These are phyloP conservation scores for Empis stercorea DNA, from an alignment of 2,888 invertebrate genomes.

Conservation along the genomic window DNA sequence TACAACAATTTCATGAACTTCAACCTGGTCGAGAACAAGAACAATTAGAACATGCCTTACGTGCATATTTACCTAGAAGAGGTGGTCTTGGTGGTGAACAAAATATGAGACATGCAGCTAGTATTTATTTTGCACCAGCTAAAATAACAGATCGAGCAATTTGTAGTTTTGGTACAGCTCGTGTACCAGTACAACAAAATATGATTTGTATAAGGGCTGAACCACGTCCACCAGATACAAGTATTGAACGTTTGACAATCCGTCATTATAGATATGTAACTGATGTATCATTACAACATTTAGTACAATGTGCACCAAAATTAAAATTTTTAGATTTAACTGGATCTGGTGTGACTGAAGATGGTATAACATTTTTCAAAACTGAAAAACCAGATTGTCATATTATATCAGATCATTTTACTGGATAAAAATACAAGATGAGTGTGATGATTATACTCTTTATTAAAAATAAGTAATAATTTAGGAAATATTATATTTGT, in stretches of 20 bases:
- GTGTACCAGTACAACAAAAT: constrained; percentile 27
- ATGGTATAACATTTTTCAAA: constrained; percentile 48
- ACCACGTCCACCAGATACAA: constrained; percentile 35
- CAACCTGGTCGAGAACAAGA: not conserved
- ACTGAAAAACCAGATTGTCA: constrained; percentile 45
- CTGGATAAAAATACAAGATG: constrained; percentile 1
- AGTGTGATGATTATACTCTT: too few species aligned
- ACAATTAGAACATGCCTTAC: constrained; percentile 1
- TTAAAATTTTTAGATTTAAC: constrained; percentile 51
- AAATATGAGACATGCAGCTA: not conserved
- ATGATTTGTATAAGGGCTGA: constrained; percentile 33
- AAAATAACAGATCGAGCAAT: constrained; percentile 32
- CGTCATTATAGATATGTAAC: constrained; percentile 51
- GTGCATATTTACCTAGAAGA: not conserved
- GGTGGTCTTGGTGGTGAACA: not conserved
- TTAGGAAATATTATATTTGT: too few species aligned
- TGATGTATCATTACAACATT: constrained; percentile 45
- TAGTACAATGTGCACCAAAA: constrained; percentile 46
- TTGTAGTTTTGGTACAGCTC: constrained; percentile 30
- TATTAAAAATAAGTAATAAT: too few species aligned
- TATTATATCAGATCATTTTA: constrained; percentile 33
- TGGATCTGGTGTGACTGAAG: constrained; percentile 47
- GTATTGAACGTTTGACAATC: constrained; percentile 39
- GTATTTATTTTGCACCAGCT: constrained; percentile 1
- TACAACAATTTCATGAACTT: not conserved